These are phyloP conservation scores for Agrochola lychnidis DNA, from an alignment of 2,888 invertebrate genomes.

Conservation along the genomic window DNA sequence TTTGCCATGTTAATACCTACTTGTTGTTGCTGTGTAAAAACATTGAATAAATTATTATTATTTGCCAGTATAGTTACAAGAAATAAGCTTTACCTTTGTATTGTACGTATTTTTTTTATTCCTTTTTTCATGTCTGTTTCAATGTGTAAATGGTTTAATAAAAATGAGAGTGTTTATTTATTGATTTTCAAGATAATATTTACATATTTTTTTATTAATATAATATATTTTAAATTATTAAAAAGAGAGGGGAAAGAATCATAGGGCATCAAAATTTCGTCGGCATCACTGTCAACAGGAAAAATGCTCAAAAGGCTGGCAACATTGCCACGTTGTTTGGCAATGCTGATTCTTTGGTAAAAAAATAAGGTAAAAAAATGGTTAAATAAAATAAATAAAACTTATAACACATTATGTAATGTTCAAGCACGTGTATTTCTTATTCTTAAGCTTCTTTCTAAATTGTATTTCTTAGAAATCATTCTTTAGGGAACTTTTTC, in stretches of 20 bases:
- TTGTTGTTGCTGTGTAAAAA: conserved; percentile 21
- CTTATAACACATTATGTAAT: not conserved
- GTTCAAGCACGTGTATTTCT: too few species aligned
- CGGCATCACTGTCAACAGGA: not conserved
- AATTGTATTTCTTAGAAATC: conserved; percentile 1
- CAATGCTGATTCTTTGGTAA: not conserved
- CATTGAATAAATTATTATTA: not conserved
- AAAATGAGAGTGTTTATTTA: not conserved
- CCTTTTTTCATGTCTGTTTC: not conserved
- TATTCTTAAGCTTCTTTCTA: not conserved
- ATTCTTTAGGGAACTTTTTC: not conserved
- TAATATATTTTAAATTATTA: too few species aligned
- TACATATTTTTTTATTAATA: too few species aligned
- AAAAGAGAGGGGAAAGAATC: not conserved
- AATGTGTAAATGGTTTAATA: not conserved
- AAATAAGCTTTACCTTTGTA: not conserved
- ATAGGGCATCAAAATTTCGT: not conserved
- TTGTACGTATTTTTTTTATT: not conserved
- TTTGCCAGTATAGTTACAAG: not conserved
- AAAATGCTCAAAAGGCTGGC: not conserved
- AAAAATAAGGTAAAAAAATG: not conserved
- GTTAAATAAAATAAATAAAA: not conserved
- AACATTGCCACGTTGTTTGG: not conserved
- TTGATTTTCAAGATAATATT: not conserved
- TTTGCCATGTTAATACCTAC: conserved; percentile 1